Percentiles rank a stretch among this genome's conserved stretches.
Evolutionary conservation across 2,797 vertebrate species (phyloP).

Genomic region (Microtus agrestis): DNA sequence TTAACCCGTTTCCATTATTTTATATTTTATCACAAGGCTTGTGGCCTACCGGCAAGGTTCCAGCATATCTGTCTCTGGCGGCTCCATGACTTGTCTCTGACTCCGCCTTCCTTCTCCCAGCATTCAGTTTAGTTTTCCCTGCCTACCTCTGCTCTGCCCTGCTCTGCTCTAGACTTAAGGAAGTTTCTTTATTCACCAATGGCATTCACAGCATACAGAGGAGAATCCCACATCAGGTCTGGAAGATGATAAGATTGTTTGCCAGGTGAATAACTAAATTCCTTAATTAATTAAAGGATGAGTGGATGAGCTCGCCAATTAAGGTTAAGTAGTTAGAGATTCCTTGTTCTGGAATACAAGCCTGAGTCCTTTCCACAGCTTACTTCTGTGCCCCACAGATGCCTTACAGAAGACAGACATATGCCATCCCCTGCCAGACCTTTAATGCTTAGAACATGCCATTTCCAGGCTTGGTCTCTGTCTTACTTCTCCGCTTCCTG

Average conservation of each 20-base stretch:
- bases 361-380: not conserved
- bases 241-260: not conserved
- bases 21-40: too few species aligned
- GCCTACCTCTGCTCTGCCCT: too few species aligned
- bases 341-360: not conserved
- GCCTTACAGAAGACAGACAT: not conserved
- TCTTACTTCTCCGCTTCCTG: not conserved
- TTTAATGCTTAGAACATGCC: not conserved
- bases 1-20: too few species aligned
- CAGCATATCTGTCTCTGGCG: too few species aligned
- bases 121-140: too few species aligned
- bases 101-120: too few species aligned
- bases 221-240: not conserved
- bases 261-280: not conserved
- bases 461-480: not conserved
- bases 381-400: not conserved
- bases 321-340: not conserved
- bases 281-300: not conserved
- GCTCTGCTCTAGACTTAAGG: too few species aligned
- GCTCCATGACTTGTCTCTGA: too few species aligned
- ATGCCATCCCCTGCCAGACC: not conserved
- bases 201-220: too few species aligned
- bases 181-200: too few species aligned
- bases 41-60: too few species aligned
- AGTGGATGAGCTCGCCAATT: not conserved